Conservation (phyloP, 2,113 vertebrate genomes). For the Tichodroma muraria region DNA sequence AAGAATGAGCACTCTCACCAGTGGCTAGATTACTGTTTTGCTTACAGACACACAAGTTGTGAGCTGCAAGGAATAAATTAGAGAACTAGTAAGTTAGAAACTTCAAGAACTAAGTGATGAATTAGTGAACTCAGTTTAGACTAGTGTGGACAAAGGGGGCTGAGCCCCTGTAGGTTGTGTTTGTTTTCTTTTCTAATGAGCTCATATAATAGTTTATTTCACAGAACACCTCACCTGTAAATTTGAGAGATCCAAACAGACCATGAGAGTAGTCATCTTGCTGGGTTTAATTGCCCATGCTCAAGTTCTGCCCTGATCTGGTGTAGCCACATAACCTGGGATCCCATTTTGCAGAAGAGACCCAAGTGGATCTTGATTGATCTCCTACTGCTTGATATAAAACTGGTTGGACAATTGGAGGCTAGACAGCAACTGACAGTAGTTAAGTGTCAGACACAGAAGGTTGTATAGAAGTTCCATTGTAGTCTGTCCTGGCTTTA, state of each 20-base stretch:
- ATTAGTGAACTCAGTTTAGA: neutral
- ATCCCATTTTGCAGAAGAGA: neutral
- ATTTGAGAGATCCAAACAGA: neutral
- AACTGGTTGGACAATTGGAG: neutral
- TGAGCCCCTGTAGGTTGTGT: neutral
- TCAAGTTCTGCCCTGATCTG: neutral
- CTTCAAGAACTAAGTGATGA: neutral
- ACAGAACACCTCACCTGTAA: neutral
- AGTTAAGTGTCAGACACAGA: neutral
- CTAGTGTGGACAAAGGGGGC: neutral
- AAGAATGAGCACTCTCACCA: neutral
- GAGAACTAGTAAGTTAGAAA: neutral
- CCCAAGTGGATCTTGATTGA: neutral
- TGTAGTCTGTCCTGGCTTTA: neutral
- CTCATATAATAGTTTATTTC: neutral
- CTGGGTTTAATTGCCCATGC: neutral
- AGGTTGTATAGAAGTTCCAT: neutral
- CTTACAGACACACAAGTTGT: neutral
- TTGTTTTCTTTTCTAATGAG: neutral
- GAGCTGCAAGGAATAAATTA: neutral
- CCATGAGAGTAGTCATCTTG: neutral
- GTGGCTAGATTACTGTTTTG: neutral
- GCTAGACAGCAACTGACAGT: neutral
- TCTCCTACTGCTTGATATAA: neutral
- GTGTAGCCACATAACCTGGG: neutral